These are phyloP conservation scores for Parasteatoda tepidariorum DNA, from an alignment of 1,140 invertebrate genomes.

Conservation along the genomic window DNA sequence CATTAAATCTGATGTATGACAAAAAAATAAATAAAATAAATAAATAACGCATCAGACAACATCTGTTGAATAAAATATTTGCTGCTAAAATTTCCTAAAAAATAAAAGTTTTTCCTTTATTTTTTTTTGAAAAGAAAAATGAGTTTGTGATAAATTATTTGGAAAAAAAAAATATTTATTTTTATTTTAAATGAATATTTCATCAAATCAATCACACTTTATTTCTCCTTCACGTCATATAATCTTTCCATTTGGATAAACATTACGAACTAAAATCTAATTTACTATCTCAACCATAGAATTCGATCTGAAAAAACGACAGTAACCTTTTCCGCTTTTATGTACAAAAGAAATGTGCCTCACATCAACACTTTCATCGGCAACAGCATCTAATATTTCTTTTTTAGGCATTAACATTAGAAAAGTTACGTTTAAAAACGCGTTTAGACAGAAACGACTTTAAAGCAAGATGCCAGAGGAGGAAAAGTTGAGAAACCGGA, in stretches of 20 bases:
- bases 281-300: constrained; percentile 39
- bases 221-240: constrained; percentile 9
- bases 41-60: too few species aligned
- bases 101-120: too few species aligned
- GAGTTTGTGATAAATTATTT: too few species aligned
- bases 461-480: not conserved
- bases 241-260: constrained; percentile 22
- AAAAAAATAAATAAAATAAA: too few species aligned
- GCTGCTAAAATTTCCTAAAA: too few species aligned
- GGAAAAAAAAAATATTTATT: constrained; percentile 5
- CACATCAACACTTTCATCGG: constrained; percentile 24
- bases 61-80: too few species aligned
- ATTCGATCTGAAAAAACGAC: not conserved
- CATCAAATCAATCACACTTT: constrained; percentile 17
- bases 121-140: too few species aligned
- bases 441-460: constrained; percentile 49
- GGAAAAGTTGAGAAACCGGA: constrained; percentile 36
- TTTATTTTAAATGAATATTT: constrained; percentile 37
- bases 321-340: constrained; percentile 7
- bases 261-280: constrained; percentile 45
- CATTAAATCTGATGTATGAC: too few species aligned
- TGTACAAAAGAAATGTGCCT: constrained; percentile 1
- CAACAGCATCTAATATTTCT: not conserved
- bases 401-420: constrained; percentile 29
- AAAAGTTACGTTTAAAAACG: constrained; percentile 51